Evolutionary conservation across 1,140 invertebrate species (phyloP), one percentile per base, ranked within the genome.

Genomic region (Metaphire vulgaris): DNA sequence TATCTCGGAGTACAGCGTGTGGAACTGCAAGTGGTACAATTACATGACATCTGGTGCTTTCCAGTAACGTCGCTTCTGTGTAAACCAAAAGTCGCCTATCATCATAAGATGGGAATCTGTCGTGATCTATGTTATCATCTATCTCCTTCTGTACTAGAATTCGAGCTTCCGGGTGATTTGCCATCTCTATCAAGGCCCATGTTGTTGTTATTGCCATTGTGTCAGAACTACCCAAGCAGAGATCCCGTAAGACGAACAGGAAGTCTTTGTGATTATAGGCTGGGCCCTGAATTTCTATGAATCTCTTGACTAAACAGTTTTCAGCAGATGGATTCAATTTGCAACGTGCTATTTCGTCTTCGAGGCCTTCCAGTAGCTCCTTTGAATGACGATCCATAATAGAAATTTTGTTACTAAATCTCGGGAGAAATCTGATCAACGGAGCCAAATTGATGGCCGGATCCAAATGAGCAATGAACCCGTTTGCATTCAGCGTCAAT

Each of bases 101-200:
- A 16, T 68, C 75, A 65, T 79, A 80, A 16, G 74, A 41, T 15
- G 83, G 82, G 1, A 30, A 64, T 15, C 81, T 78, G 16, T 81
- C 78, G 6, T 56, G 30, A 0, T 82, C 83, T 16, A 86, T 74
- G 6, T 84, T 80, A 0, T 73, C 64, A 72, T 83, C 81, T 32
- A 87, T 82, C 78, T 87, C 86, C 26, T 80, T 67, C 6, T 81
- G 79, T 0, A 85, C 69, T 73, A 79, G 79, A 29, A 75, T 66
- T 66, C 87, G 86, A 1, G 85, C 79, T 12, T 85, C 78, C 6
- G 83, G 85, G 90, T 83, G 79, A 16, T 75, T 74, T 1, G 81
- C 80, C 71, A 85, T 77, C n/a, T 80, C 80, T 2, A 86, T 74
- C 30, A 85, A 32, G 1, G 79, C 74, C 86, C 86, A 87, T 14